A percentile compares a stretch with the other conserved stretches of the same genome.
Evolutionary conservation across 2,797 vertebrate genomes (phyloP).

Genomic region (Octomys mimax): DNA sequence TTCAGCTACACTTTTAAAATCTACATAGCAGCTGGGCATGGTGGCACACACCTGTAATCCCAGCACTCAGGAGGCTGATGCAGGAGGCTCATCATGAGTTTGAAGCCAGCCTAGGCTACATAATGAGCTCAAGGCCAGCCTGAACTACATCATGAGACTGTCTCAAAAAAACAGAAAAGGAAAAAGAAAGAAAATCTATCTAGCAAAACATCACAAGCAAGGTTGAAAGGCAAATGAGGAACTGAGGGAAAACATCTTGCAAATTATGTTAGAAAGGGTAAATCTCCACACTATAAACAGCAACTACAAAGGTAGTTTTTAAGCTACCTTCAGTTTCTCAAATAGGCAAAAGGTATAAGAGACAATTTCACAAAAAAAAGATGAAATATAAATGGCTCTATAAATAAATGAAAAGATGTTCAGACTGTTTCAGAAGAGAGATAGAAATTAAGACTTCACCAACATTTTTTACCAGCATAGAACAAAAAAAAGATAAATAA

Average conservation of each 20-base stretch:
- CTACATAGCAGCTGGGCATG: neutral
- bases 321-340: neutral
- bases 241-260: neutral
- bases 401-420: conserved; percentile 60
- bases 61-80: neutral
- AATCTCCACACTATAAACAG: conserved; percentile 56
- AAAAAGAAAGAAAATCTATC: neutral
- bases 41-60: neutral
- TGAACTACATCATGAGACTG: neutral
- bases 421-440: conserved; percentile 59
- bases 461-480: conserved; percentile 55
- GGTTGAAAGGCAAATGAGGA: conserved; percentile 56
- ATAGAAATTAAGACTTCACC: conserved; percentile 65
- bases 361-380: conserved; percentile 46
- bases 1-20: conserved; percentile 29
- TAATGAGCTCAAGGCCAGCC: neutral
- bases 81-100: neutral
- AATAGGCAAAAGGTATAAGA: conserved; percentile 39
- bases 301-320: conserved; percentile 1
- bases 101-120: neutral
- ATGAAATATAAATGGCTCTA: conserved; percentile 34
- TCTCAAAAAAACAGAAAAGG: neutral
- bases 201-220: conserved; percentile 46
- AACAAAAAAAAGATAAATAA: conserved; percentile 51
- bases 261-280: conserved; percentile 16